phyloP scores from a whole-genome alignment of 2,113 vertebrate species.

The Rhizomys pruinosus region DNA sequence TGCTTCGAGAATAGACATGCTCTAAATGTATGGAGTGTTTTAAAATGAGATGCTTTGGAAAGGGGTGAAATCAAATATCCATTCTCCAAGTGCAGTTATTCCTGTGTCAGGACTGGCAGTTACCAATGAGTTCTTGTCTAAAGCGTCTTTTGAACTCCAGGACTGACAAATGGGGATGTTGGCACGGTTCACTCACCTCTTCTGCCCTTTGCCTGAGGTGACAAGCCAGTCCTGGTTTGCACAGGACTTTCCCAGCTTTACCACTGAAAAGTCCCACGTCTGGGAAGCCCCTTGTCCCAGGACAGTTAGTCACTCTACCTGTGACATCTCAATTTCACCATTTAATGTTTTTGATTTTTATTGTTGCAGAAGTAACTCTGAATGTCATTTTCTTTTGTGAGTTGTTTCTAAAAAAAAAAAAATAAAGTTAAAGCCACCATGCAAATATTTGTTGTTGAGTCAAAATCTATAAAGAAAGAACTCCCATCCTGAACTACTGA shows the following conservation, averaged over 20 bases:
- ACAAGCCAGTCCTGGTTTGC: conserved; percentile 14
- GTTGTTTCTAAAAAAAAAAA: not conserved
- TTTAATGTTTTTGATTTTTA: not conserved
- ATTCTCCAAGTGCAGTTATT: not conserved
- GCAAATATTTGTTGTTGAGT: not conserved
- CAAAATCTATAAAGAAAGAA: not conserved
- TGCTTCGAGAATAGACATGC: not conserved
- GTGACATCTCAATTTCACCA: not conserved
- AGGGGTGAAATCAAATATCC: not conserved
- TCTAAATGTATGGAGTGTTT: conserved; percentile 23
- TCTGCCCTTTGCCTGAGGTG: not conserved
- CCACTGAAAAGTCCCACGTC: not conserved
- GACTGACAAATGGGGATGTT: not conserved
- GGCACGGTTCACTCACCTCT: not conserved
- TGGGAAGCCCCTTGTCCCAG: not conserved
- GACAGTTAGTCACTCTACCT: not conserved
- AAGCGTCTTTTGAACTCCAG: not conserved
- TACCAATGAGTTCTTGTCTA: not conserved
- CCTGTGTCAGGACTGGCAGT: not conserved
- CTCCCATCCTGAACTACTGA: not conserved
- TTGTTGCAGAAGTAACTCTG: not conserved
- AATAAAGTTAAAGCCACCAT: not conserved
- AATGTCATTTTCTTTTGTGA: not conserved
- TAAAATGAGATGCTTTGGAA: not conserved
- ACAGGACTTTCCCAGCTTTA: conserved; percentile 33